Evolutionary conservation across 2,797 vertebrate species (phyloP), one percentile per base, ranked within the genome.

Genomic region (Cossypha heuglini): DNA sequence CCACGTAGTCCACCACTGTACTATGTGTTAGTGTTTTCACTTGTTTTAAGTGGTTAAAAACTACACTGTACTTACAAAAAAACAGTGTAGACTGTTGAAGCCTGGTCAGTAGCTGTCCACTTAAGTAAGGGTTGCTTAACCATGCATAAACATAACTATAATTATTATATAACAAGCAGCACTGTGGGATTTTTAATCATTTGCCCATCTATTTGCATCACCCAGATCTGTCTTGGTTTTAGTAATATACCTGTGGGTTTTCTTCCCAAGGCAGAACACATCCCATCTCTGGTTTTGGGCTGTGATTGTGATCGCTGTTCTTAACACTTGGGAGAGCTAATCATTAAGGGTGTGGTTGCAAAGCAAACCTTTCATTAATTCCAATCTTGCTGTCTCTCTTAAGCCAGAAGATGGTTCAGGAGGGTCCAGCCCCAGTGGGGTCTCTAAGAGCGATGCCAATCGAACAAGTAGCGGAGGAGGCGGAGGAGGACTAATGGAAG

Each of bases 401-500:
- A 95, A 99, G 99, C 98, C 99, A 95, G 99, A 99, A 98, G 99
- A 99, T 86, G 98, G 98, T 29, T 98, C 99, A 12, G 99, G 99
- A 66, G 98, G 98, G 43, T 98, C 98, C 55, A 98, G 99, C 92
- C 98, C 98, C 93, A 98, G 98, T 35, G 99, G 98, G 87, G 97
- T 98, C 74, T 97, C 99, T 21, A 99, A 99, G 98, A 99, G 98
- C 2, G 99, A 99, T 97, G 98, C 98, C 97, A 99, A 99, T 98
- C 98, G 99, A 92, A 99, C 99, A 38, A 99, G 99, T 90, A 99
- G 99, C 1, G 99, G 99, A 86, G 97, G 97, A 94, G 98, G 98
- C 0, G 97, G 98, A n/a, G 99, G 99, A 72, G 99, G 99, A 43
- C 98, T 99, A 92, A 99, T 99, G 99, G 99, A 99, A 96, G 99